phyloP scores from a whole-genome alignment of 2,888 invertebrate genomes.

The Drosophila putrida region DNA sequence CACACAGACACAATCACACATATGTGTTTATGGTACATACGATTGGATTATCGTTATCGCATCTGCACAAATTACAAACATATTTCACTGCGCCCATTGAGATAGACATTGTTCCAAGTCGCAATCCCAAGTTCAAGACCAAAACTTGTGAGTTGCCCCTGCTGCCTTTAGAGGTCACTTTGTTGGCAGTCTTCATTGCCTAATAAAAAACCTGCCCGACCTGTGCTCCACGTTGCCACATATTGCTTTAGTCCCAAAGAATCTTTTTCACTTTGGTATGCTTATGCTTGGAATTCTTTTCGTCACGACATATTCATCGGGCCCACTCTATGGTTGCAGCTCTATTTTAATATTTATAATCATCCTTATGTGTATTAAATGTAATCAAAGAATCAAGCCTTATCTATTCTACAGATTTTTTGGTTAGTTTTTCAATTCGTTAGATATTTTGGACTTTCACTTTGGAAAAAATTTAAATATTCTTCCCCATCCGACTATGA shows the following conservation, averaged over 20 bases:
- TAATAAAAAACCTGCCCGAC: slow-evolving; percentile 55
- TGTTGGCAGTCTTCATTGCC: slow-evolving; percentile 10
- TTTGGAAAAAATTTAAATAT: too few species aligned
- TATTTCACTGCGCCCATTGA: slow-evolving; percentile 29
- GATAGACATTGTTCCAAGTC: slow-evolving; percentile 24
- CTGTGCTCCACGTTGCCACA: slow-evolving; percentile 9
- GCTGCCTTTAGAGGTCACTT: slow-evolving; percentile 52
- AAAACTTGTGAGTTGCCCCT: slow-evolving; percentile 26
- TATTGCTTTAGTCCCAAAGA: neutral
- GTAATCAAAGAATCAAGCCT: slow-evolving; percentile 4
- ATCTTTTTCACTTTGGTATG: neutral
- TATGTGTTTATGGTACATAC: slow-evolving; percentile 24
- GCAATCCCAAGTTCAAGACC: neutral
- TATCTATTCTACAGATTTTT: neutral
- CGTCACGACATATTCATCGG: slow-evolving; percentile 35
- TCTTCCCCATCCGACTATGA: too few species aligned
- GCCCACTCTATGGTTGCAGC: slow-evolving; percentile 8
- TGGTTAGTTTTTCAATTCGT: too few species aligned
- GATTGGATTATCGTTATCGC: slow-evolving; percentile 71
- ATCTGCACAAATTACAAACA: slow-evolving; percentile 72
- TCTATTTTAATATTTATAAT: slow-evolving; percentile 9
- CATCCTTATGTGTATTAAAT: slow-evolving; percentile 8
- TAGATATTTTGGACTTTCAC: too few species aligned
- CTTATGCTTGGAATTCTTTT: slow-evolving; percentile 1
- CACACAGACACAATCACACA: slow-evolving; percentile 1